Percentiles rank a stretch among this genome's conserved stretches.
Evolutionary conservation across 2,797 vertebrate species (phyloP).

Genomic region (Lophius americanus): DNA sequence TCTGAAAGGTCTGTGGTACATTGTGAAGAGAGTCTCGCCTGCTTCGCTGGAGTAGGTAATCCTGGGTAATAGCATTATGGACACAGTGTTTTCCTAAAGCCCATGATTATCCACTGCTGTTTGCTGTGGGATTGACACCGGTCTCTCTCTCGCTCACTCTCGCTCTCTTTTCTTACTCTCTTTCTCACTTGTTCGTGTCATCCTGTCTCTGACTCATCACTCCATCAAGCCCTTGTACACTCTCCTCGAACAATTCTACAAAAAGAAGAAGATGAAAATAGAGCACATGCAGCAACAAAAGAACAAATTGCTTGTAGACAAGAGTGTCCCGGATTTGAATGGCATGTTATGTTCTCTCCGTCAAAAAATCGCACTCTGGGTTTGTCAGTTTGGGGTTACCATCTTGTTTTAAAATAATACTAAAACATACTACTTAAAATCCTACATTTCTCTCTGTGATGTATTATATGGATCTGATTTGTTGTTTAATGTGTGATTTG

Average conservation of each 20-base stretch:
- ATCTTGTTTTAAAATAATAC: slow-evolving; percentile 40
- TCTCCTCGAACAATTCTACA: slow-evolving; percentile 57
- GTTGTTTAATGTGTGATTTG: no score
- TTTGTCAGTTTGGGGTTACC: slow-evolving; percentile 60
- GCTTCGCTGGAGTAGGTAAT: slow-evolving; percentile 83
- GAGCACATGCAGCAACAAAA: slow-evolving; percentile 72
- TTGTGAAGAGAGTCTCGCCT: slow-evolving; percentile 78
- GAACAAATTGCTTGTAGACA: slow-evolving; percentile 76
- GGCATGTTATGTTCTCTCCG: slow-evolving; percentile 67
- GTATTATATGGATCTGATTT: no score
- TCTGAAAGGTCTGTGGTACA: slow-evolving; percentile 81
- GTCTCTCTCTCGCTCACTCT: slow-evolving; percentile 25
- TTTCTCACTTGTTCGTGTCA: slow-evolving; percentile 68
- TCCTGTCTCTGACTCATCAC: slow-evolving; percentile 71
- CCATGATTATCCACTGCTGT: slow-evolving; percentile 82
- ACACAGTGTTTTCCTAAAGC: slow-evolving; percentile 83
- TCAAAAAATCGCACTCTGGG: slow-evolving; percentile 52
- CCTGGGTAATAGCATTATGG: slow-evolving; percentile 83
- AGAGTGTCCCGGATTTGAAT: slow-evolving; percentile 73
- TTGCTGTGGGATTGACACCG: slow-evolving; percentile 80
- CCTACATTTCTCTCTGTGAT: neutral
- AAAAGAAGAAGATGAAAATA: slow-evolving; percentile 76
- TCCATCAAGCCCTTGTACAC: slow-evolving; percentile 68
- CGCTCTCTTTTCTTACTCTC: slow-evolving; percentile 45
- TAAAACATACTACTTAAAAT: slow-evolving; percentile 23